Percentiles rank a stretch among this genome's conserved stretches.
phyloP scores from a whole-genome alignment of 2,888 invertebrate species.

The Drosophila prolongata region DNA sequence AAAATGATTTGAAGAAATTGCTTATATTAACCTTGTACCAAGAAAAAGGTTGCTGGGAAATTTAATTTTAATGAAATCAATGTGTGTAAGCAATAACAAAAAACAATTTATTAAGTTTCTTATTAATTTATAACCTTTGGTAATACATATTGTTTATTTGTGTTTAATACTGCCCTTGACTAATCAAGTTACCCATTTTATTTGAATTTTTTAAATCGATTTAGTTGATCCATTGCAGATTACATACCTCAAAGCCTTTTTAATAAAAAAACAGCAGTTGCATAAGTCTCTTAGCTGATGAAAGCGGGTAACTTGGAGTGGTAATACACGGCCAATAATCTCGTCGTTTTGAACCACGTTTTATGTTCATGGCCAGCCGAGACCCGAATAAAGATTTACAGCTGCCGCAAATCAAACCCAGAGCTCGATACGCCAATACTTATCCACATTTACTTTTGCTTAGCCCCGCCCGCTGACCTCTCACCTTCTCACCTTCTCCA shows the following conservation, averaged over 20 bases:
- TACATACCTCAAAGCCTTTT: not conserved
- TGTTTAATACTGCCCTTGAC: too few species aligned
- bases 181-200: too few species aligned
- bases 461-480: not conserved
- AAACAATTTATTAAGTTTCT: too few species aligned
- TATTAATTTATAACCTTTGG: too few species aligned
- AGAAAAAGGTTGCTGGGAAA: too few species aligned
- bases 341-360: conserved; percentile 16
- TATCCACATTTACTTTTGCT: conserved; percentile 20
- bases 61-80: not conserved
- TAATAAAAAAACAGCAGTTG: not conserved
- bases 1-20: conserved; percentile 18
- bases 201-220: too few species aligned
- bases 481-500: conserved; percentile 4
- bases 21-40: conserved; percentile 3
- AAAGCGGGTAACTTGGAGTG: not conserved
- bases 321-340: conserved; percentile 36
- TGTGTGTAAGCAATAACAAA: too few species aligned
- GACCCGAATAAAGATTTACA: conserved; percentile 55
- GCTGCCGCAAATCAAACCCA: conserved; percentile 57
- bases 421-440: conserved; percentile 57
- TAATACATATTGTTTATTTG: not conserved
- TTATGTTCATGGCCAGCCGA: conserved; percentile 43
- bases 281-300: conserved; percentile 4
- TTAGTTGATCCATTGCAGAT: too few species aligned